A percentile compares a stretch with the other conserved stretches of the same genome.
Conservation (phyloP, 2,888 invertebrate species). For the Heliconius sara region DNA sequence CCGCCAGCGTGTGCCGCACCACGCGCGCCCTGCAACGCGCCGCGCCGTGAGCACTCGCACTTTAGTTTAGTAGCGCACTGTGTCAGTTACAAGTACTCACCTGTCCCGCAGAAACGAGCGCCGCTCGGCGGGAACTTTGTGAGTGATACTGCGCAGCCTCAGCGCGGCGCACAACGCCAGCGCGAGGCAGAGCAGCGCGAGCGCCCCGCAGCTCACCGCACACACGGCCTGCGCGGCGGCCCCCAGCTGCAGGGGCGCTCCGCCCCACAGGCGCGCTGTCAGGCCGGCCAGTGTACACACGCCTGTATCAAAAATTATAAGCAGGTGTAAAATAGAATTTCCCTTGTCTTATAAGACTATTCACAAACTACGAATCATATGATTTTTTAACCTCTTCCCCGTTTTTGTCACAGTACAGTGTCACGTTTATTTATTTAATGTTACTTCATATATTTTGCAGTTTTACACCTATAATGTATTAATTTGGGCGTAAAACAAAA, state of each 20-base stretch:
- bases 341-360: not conserved
- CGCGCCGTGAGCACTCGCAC: no score
- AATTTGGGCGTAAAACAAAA: no score
- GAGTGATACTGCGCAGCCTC: conserved; percentile 84
- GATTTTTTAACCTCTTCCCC: no score
- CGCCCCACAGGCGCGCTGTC: conserved; percentile 87
- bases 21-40: conserved; percentile 58
- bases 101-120: conserved; percentile 82
- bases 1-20: conserved; percentile 68
- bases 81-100: conserved; percentile 48
- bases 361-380: no score
- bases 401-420: no score
- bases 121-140: conserved; percentile 84
- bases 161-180: conserved; percentile 87
- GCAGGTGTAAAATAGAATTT: not conserved
- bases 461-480: no score
- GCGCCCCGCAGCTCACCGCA: conserved; percentile 87
- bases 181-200: conserved; percentile 87
- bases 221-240: conserved; percentile 86
- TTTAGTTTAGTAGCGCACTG: no score
- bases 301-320: conserved; percentile 68
- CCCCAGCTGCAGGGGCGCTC: conserved; percentile 83
- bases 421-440: no score
- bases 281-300: conserved; percentile 87
- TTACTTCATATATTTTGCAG: no score